Conservation (phyloP, 2,113 vertebrate genomes). For the Carassius gibelio region DNA sequence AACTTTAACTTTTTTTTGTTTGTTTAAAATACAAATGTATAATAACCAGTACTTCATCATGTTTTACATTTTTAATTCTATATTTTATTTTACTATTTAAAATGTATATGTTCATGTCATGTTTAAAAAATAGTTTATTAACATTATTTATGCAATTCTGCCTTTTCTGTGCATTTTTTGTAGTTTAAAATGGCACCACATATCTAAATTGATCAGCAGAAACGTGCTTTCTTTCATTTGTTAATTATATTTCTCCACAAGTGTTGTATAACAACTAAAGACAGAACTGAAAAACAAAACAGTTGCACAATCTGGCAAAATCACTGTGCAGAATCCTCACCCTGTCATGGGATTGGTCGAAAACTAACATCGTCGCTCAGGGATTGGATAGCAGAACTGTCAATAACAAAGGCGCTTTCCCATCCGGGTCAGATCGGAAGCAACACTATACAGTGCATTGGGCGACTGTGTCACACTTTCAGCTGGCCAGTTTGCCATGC, state of each 20-base stretch:
- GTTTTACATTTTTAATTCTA: background rate
- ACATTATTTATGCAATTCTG: background rate
- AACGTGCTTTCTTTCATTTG: background rate
- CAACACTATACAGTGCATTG: slow-evolving; percentile 32
- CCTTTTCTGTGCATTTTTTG: background rate
- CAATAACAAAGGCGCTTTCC: slow-evolving; percentile 1
- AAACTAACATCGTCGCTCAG: background rate
- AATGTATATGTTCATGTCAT: background rate
- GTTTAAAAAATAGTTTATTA: background rate
- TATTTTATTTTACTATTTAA: background rate
- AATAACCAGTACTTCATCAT: too few species aligned
- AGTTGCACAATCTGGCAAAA: slow-evolving; percentile 10
- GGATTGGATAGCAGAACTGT: background rate
- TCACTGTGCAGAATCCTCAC: background rate
- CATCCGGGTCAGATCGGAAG: slow-evolving; percentile 32
- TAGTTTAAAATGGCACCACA: background rate
- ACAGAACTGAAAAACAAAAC: background rate
- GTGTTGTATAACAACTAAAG: slow-evolving; percentile 10
- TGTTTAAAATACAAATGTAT: too few species aligned
- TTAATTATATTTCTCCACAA: background rate
- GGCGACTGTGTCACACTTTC: slow-evolving; percentile 47
- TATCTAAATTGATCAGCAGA: background rate
- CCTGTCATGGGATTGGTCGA: slow-evolving; percentile 23
- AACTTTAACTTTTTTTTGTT: too few species aligned
- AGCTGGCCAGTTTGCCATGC: slow-evolving; percentile 44